These are phyloP conservation scores for Onychomys leucogaster DNA, from an alignment of 2,797 vertebrate species.

Conservation along the genomic window DNA sequence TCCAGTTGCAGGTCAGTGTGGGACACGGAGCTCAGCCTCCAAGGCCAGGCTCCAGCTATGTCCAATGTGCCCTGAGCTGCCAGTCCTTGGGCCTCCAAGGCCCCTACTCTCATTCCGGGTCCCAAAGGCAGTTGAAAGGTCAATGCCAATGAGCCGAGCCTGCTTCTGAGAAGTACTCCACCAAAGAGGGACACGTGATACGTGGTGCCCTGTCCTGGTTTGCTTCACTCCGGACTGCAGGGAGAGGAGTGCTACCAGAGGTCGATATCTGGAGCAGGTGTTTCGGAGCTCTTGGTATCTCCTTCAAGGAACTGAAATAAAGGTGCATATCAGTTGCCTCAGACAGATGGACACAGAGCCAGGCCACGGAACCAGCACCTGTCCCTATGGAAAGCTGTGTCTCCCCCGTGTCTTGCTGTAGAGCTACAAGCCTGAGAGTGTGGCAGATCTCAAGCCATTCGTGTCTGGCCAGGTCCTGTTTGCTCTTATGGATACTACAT, in stretches of 20 bases:
- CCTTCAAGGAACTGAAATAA: neutral
- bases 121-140: neutral
- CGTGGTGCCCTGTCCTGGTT: neutral
- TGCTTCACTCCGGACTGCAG: neutral
- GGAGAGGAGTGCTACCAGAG: too few relatives aligned
- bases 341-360: neutral
- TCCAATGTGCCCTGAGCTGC: neutral
- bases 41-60: neutral
- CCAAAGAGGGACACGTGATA: fast-evolving
- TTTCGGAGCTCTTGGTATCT: neutral
- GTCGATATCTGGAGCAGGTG: neutral
- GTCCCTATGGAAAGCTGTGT: neutral
- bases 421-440: neutral
- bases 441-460: neutral
- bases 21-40: neutral
- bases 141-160: neutral
- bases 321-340: neutral
- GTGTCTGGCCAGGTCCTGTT: neutral
- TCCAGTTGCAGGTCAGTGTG: neutral
- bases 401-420: neutral
- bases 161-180: neutral
- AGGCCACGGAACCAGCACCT: neutral
- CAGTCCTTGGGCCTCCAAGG: neutral
- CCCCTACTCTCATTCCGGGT: neutral
- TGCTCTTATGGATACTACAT: neutral